Base-by-base conservation (phyloP, 2,113 vertebrate genomes). In the Willisornis vidua region DNA sequence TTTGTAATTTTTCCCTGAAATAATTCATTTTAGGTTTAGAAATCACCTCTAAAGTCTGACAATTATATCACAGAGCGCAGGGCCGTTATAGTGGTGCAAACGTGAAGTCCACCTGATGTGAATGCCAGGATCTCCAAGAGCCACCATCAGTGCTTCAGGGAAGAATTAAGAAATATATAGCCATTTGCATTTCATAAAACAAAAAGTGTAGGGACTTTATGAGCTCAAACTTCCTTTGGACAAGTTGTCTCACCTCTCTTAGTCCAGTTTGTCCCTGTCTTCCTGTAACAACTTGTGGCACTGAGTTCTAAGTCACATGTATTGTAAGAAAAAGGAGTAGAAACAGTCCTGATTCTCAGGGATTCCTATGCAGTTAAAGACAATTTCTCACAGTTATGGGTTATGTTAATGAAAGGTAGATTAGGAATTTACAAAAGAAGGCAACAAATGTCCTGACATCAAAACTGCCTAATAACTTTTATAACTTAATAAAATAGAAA, bases 41-140 rank as follows among this genome's bases (percentile, higher is more conserved):
- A 91, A 55, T 54, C 5, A 55, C 43, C 28, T 63, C 6, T 28
- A 74, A 90, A 87, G 22, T 15, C 65, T 63, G 48, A 75, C 59
- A 93, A 73, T 6, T 33, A 1, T 16, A 13, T 74, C 52, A 51
- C 13, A 63, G 54, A 70, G 35, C 14, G 48, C 23, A n/a, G 23
- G 4, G 4, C 11, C 4, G 6, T n/a, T 68, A 4, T 4, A 63
- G 15, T 51, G 14, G 7, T 57, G 13, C 1, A 3, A 5, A n/a
- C 5, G 11, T 33, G 9, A 65, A 72, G 10, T 52, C 57, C 45
- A 48, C 29, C 33, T 55, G 12, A 35, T 20, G 31, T 78, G 28
- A 73, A 73, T 24, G 5, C 52, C 31, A 57, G 24, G 23, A 17
- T 85, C 14, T 70, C 16, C 23, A 79, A 43, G 19, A 94, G 37